Percentiles rank a stretch among this genome's conserved stretches.
phyloP scores from a whole-genome alignment of 1,140 invertebrate genomes.

The Metopolophium dirhodum region DNA sequence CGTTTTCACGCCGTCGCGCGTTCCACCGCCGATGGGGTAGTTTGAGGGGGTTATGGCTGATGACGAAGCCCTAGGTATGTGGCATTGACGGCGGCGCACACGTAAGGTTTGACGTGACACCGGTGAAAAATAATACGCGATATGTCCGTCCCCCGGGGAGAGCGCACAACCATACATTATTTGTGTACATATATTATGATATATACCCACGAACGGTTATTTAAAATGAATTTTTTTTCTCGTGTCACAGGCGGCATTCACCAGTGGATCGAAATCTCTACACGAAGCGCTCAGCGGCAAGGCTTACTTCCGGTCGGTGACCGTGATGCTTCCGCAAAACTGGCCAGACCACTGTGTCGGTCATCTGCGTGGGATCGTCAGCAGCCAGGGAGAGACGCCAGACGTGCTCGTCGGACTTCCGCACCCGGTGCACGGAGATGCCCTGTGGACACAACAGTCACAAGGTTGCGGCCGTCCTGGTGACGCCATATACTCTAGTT shows the following conservation, averaged over 20 bases:
- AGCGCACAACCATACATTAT: not conserved
- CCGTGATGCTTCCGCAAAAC: slow-evolving; percentile 66
- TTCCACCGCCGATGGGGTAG: not conserved
- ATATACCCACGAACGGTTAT: not conserved
- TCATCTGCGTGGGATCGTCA: slow-evolving; percentile 60
- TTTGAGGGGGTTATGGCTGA: not conserved
- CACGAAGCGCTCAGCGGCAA: slow-evolving; percentile 67
- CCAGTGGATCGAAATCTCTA: slow-evolving; percentile 65
- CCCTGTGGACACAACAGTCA: slow-evolving; percentile 69
- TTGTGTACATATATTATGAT: not conserved
- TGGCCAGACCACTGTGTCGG: slow-evolving; percentile 67
- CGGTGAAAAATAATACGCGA: slow-evolving; percentile 16
- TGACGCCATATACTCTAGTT: slow-evolving; percentile 68
- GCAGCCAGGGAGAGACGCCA: slow-evolving; percentile 64
- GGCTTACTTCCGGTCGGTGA: slow-evolving; percentile 66
- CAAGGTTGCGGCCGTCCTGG: slow-evolving; percentile 68
- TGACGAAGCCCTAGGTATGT: slow-evolving; percentile 6
- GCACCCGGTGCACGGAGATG: slow-evolving; percentile 66
- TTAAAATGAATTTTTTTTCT: slow-evolving; percentile 58
- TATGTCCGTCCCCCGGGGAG: not conserved
- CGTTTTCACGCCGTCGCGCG: slow-evolving; percentile 22
- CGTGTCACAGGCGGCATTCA: slow-evolving; percentile 65
- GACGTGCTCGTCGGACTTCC: slow-evolving; percentile 66
- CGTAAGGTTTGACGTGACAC: slow-evolving; percentile 42
- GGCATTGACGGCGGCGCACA: not conserved